Evolutionary conservation across 2,888 invertebrate species (phyloP).

Genomic region (Papilio gigon): DNA sequence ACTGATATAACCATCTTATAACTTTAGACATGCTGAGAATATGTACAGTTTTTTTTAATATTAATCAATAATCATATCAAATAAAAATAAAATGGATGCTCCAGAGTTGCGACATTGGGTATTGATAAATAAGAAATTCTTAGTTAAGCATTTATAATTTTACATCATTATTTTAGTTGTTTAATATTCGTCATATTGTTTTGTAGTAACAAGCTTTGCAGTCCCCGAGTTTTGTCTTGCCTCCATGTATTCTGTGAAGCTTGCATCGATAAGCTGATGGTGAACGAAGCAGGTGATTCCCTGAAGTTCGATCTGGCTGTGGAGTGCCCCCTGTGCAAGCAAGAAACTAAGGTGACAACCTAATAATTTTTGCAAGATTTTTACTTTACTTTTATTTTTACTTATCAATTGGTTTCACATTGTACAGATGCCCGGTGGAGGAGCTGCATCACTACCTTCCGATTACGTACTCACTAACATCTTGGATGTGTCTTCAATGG

Average conservation of each 20-base stretch:
- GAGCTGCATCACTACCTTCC: conserved; percentile 89
- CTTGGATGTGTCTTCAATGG: conserved; percentile 90
- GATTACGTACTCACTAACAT: conserved; percentile 94
- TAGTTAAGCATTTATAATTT: no score
- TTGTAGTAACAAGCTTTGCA: conserved; percentile 87
- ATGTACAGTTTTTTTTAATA: conserved; percentile 12
- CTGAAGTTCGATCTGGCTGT: conserved; percentile 85
- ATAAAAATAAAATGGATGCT: no score
- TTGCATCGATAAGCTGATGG: conserved; percentile 91
- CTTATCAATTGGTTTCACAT: conserved; percentile 34
- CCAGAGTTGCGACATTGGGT: no score
- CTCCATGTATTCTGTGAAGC: conserved; percentile 97
- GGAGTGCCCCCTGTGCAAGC: conserved; percentile 91
- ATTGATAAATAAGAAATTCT: no score
- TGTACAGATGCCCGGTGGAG: conserved; percentile 86
- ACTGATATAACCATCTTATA: no score
- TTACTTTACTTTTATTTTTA: conserved; percentile 10
- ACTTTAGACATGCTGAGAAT: no score
- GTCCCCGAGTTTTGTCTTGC: conserved; percentile 94
- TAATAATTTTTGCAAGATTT: conserved; percentile 34
- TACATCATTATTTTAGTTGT: neutral
- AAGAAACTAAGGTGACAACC: conserved; percentile 88
- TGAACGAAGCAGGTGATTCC: conserved; percentile 87
- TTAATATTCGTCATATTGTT: conserved; percentile 14
- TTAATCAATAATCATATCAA: no score